phyloP scores from a whole-genome alignment of 2,888 invertebrate genomes.

The Antheraea yamamai region DNA sequence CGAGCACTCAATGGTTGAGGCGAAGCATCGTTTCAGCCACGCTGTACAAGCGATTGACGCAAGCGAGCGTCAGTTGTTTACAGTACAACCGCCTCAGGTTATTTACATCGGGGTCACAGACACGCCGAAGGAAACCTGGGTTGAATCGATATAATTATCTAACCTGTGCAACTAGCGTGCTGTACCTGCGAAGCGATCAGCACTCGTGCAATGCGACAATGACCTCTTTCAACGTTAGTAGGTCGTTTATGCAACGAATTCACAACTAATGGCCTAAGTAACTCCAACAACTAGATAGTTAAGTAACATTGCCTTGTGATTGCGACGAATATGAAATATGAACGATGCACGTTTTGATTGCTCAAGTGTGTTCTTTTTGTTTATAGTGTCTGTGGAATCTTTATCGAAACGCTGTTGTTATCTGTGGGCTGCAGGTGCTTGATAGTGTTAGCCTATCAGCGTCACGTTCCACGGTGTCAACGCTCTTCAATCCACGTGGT shows the following conservation, averaged over 20 bases:
- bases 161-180: slow-evolving; percentile 55
- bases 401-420: slow-evolving; percentile 63
- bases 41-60: slow-evolving; percentile 71
- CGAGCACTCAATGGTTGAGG: slow-evolving; percentile 54
- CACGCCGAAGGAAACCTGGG: slow-evolving; percentile 75
- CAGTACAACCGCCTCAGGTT: slow-evolving; percentile 76
- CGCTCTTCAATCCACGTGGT: slow-evolving; percentile 68
- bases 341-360: slow-evolving; percentile 38
- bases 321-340: slow-evolving; percentile 38
- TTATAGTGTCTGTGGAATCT: slow-evolving; percentile 42
- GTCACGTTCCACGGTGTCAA: slow-evolving; percentile 65
- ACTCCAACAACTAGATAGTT: slow-evolving; percentile 62
- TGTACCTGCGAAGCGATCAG: slow-evolving; percentile 43
- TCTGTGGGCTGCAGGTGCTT: slow-evolving; percentile 55
- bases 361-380: slow-evolving; percentile 42
- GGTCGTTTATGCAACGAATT: slow-evolving; percentile 78
- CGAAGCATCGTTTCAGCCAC: slow-evolving; percentile 41
- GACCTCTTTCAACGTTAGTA: slow-evolving; percentile 75
- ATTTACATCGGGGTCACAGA: slow-evolving; percentile 82
- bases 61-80: slow-evolving; percentile 75
- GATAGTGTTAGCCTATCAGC: slow-evolving; percentile 64
- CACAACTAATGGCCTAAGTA: slow-evolving; percentile 61
- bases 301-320: slow-evolving; percentile 57
- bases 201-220: slow-evolving; percentile 69
- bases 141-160: slow-evolving; percentile 75